Conservation (phyloP, 2,113 vertebrate species). For the Sprattus sprattus region DNA sequence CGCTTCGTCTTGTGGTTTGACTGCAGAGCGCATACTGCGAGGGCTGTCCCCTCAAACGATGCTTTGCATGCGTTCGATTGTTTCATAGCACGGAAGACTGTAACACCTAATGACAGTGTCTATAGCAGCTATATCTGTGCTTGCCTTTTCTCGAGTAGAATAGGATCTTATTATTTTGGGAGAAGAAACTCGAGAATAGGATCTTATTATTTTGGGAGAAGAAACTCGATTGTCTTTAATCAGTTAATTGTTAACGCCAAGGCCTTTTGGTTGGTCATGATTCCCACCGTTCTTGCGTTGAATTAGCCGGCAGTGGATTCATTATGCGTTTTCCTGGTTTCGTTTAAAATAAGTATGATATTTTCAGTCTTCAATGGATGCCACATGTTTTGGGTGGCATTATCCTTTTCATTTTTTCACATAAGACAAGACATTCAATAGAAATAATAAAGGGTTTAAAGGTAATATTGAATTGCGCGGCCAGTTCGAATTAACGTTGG, state of each 20-base stretch:
- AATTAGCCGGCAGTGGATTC: not conserved
- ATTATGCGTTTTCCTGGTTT: not conserved
- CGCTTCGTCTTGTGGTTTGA: slow-evolving; percentile 53
- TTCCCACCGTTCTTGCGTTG: not conserved
- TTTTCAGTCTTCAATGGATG: not conserved
- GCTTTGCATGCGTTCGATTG: not conserved
- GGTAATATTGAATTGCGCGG: not conserved
- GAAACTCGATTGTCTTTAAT: not conserved
- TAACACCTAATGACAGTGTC: not conserved
- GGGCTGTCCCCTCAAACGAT: slow-evolving; percentile 43
- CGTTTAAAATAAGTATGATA: not conserved
- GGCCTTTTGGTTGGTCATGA: not conserved
- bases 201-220: not conserved
- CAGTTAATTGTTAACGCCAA: not conserved
- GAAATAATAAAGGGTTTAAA: not conserved
- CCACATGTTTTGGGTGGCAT: not conserved
- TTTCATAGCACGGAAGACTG: not conserved
- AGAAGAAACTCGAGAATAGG: no score
- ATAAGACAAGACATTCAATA: not conserved
- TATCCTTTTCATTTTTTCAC: not conserved
- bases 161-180: not conserved
- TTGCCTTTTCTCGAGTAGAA: not conserved
- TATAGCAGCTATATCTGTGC: not conserved
- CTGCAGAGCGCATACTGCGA: slow-evolving; percentile 49
- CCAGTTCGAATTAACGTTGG: not conserved